phyloP scores from a whole-genome alignment of 2,888 invertebrate genomes.

The Unio delphinus region DNA sequence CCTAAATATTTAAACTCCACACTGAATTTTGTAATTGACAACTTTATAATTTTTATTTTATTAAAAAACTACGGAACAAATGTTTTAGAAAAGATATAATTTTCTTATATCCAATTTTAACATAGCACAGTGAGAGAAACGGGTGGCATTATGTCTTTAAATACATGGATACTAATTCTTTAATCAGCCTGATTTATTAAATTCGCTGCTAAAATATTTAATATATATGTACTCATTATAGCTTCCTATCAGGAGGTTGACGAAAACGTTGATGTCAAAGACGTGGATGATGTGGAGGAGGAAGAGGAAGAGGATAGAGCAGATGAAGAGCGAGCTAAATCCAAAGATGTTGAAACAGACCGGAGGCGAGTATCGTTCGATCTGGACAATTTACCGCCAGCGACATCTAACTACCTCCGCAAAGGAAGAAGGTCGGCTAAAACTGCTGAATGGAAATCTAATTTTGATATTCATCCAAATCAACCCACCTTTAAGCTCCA shows the following conservation, averaged over 20 bases:
- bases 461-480: neutral
- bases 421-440: constrained; percentile 54
- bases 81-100: too few relatives aligned
- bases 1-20: too few relatives aligned
- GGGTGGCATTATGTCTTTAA: too few relatives aligned
- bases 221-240: too few relatives aligned
- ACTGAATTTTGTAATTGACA: too few relatives aligned
- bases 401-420: constrained; percentile 36
- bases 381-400: constrained; percentile 45
- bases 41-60: too few relatives aligned
- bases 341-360: constrained; percentile 13
- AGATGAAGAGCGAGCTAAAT: constrained; percentile 16
- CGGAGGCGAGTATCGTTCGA: constrained; percentile 65
- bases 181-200: too few relatives aligned
- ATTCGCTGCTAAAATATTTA: neutral
- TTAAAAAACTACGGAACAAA: too few relatives aligned
- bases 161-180: too few relatives aligned
- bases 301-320: constrained; percentile 12
- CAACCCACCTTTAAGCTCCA: neutral
- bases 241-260: too few relatives aligned
- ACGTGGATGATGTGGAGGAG: neutral
- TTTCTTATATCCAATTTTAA: too few relatives aligned
- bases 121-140: too few relatives aligned
- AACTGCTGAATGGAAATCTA: constrained; percentile 28
- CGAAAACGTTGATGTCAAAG: constrained; percentile 11